Base-by-base conservation (phyloP, 2,888 invertebrate genomes). In the Scaptomyza reducta region DNA sequence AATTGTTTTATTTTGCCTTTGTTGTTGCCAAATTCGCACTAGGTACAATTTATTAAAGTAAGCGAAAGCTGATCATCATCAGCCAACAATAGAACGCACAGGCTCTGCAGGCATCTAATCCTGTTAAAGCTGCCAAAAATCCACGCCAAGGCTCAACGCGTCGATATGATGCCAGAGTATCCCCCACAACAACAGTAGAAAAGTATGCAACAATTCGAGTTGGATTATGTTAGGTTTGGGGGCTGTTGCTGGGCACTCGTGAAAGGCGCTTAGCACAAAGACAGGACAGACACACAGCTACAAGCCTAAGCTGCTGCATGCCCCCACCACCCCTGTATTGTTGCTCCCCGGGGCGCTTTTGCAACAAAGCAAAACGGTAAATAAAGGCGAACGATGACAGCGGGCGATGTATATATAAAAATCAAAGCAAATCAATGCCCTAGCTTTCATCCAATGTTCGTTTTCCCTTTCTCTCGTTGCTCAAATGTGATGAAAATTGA, bases 41-140 rank as follows among this genome's bases (percentile, higher is more conserved):
- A 9, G 13, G 46, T 9, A 33, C 10, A 38, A 47, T 27, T 59
- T 47, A 54, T 47, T 45, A 60, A 60, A 55, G 45, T 18, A n/a
- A 50, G 41, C 40, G 22, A n/a, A 33, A 44, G 25, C 44, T 56
- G 56, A 54, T 64, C 58, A 56, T 59, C 60, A 45, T 33, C 45
- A 40, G 47, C 11, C 45, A 14, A 38, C 38, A 38, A 38, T 4
- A 29, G 47, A 10, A 47, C 55, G 53, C 65, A 60, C 61, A 50
- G 47, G 47, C 68, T 57, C 82, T 69, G 63, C 74, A 68, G 77
- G 69, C 69, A 65, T 54, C 79, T 84, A 89, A 89, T 89, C 88
- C 90, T 71, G 76, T 82, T 79, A 84, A 81, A 87, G 84, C 89
- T 85, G 87, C 84, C 80, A 77, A 78, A 88, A 87, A 81, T 87